Base-by-base conservation (phyloP, 2,113 vertebrate genomes). In the Mesembrinibis cayennensis region DNA sequence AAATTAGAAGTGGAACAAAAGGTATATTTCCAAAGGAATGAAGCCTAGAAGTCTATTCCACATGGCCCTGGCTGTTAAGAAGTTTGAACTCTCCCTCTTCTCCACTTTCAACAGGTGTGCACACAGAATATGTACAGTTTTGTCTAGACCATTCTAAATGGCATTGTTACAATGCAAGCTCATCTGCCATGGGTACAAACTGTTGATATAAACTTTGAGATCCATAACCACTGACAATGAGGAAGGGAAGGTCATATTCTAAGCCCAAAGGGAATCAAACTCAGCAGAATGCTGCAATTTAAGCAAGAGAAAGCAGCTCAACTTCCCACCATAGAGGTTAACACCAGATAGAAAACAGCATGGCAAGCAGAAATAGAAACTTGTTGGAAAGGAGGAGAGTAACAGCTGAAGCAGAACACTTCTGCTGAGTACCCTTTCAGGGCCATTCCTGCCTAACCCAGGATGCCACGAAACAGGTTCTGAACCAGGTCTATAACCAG, bases 311-410 rank as follows among this genome's bases (percentile, higher is more conserved):
- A 81, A 65, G 69, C 65, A 82, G 50, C 49, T 77, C 73, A 63
- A 53, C 83, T 91, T 91, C 81, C 92, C 69, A 87, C 69, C n/a
- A 50, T 11, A 56, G 84, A 90, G 76, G 74, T 72, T 73, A 87
- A 84, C 10, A 73, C 15, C 55, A 62, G 69, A 47, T 1, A 82
- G 52, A 81, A 91, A 84, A 63, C 44, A 79, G 66, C 78, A 76
- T 3, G 10, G 53, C 55, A 87, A 88, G 95, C 85, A 95, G 74
- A 90, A 95, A 80, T 21, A 20, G 56, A 90, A 91, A 73, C n/a
- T 34, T 49, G 17, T 23, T 52, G 62, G 14, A 90, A 87, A 16
- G 21, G 30, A 79, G 23, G 15, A 85, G 21, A 62, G 40, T 2
- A 72, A 78, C 12, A 85, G 61, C 50, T 66, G 69, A 81, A 87